Conservation (phyloP, 2,797 vertebrate genomes). For the Poeciliopsis gracilis region DNA sequence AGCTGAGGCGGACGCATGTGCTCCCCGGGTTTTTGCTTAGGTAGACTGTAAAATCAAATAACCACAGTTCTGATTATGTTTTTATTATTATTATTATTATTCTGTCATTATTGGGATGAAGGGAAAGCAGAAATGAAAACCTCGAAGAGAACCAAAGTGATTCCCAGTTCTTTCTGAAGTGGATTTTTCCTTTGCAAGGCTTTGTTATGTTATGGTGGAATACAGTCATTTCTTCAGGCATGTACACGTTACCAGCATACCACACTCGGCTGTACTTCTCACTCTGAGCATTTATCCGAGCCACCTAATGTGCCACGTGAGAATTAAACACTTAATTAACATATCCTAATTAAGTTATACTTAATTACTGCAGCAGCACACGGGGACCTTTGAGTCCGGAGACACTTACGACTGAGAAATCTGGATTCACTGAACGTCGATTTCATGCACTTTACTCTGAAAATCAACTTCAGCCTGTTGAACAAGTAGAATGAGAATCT, state of each 20-base stretch:
- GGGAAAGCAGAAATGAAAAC: background rate
- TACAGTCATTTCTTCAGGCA: background rate
- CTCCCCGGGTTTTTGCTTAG: background rate
- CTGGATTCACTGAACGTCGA: constrained; percentile 1
- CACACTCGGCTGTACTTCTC: background rate
- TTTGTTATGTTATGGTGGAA: background rate
- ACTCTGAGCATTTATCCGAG: background rate
- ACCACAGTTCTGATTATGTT: background rate
- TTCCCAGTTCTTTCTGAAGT: too few relatives aligned
- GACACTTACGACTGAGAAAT: constrained; percentile 28
- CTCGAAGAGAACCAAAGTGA: background rate
- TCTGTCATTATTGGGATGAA: background rate
- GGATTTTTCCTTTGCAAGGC: background rate
- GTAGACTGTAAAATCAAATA: background rate
- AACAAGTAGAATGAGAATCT: background rate
- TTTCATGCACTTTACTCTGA: background rate
- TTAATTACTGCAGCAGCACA: constrained; percentile 54
- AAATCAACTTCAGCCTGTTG: background rate
- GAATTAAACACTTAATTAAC: constrained; percentile 43
- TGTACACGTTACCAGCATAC: background rate
- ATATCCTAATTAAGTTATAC: constrained; percentile 53
- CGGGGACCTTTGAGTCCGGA: constrained; percentile 42
- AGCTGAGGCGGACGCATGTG: background rate
- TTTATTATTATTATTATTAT: background rate
- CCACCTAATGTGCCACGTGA: background rate